Conservation (phyloP, 2,113 vertebrate species). For the Laterallus jamaicensis region DNA sequence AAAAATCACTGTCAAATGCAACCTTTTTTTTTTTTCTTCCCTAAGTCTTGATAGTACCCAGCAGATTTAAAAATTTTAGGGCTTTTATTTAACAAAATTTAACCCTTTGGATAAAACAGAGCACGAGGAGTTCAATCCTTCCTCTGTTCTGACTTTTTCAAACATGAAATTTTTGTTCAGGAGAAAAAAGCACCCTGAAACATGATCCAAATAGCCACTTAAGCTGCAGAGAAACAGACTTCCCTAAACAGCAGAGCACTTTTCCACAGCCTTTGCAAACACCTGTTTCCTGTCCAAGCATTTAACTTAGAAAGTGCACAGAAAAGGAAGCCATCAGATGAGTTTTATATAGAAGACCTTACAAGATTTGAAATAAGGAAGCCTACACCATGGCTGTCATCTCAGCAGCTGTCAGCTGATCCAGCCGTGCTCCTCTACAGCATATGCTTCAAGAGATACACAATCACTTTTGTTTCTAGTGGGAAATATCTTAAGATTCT, state of each 20-base stretch:
- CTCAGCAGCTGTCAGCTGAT: not conserved
- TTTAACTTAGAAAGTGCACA: not conserved
- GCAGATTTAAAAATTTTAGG: not conserved
- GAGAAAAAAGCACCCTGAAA: not conserved
- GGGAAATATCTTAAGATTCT: not conserved
- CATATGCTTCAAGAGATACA: not conserved
- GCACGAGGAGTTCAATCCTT: not conserved
- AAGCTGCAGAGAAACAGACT: not conserved
- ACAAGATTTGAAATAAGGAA: not conserved
- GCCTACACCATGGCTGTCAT: not conserved
- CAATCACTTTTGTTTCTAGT: rapidly evolving
- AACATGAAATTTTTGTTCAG: rapidly evolving
- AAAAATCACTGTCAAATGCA: slow-evolving; percentile 11
- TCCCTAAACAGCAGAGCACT: not conserved
- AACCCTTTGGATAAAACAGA: not conserved
- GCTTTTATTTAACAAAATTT: not conserved
- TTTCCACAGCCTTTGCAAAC: not conserved
- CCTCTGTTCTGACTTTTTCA: not conserved
- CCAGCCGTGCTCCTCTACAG: not conserved
- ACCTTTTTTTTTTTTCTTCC: not conserved
- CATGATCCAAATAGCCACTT: not conserved
- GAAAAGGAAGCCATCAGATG: not conserved
- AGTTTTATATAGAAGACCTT: not conserved
- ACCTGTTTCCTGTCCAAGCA: not conserved
- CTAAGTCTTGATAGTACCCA: not conserved